A percentile compares a stretch with the other conserved stretches of the same genome.
Evolutionary conservation across 1,140 invertebrate genomes (phyloP).

Genomic region (Cyrtorhinus lividipennis): DNA sequence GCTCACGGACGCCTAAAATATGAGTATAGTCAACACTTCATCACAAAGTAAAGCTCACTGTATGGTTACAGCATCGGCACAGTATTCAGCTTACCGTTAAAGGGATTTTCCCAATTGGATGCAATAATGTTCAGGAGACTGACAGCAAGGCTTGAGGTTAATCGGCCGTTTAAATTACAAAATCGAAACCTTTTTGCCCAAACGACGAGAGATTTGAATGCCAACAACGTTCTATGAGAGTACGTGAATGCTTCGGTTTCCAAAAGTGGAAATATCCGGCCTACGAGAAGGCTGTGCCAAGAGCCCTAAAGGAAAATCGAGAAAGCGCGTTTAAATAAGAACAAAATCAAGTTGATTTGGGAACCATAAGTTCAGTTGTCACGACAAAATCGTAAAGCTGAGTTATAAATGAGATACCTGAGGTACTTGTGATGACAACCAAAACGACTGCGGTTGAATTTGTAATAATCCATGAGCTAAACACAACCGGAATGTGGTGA

Average conservation of each 20-base stretch:
- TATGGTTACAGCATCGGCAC: too few species aligned
- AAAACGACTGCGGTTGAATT: constrained; percentile 1
- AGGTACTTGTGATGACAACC: neutral
- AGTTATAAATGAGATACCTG: neutral
- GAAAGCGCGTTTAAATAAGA: too few species aligned
- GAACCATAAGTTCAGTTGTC: too few species aligned
- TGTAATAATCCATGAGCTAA: neutral
- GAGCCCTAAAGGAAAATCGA: neutral
- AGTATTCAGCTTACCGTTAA: constrained; percentile 13
- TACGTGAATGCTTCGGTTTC: constrained; percentile 11
- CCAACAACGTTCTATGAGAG: constrained; percentile 10
- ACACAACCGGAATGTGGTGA: neutral
- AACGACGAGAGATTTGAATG: constrained; percentile 14
- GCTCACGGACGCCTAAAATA: constrained; percentile 12
- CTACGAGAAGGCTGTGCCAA: constrained; percentile 10
- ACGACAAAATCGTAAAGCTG: too few species aligned
- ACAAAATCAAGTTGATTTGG: too few species aligned
- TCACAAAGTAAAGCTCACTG: too few species aligned
- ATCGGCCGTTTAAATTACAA: neutral
- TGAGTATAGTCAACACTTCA: too few species aligned
- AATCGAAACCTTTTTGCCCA: constrained; percentile 1
- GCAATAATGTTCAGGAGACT: constrained; percentile 20
- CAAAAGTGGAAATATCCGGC: constrained; percentile 13
- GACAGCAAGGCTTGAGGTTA: neutral
- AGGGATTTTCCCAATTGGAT: constrained; percentile 24